Conservation (phyloP, 2,888 invertebrate species). For the Drosophila lacicola region DNA sequence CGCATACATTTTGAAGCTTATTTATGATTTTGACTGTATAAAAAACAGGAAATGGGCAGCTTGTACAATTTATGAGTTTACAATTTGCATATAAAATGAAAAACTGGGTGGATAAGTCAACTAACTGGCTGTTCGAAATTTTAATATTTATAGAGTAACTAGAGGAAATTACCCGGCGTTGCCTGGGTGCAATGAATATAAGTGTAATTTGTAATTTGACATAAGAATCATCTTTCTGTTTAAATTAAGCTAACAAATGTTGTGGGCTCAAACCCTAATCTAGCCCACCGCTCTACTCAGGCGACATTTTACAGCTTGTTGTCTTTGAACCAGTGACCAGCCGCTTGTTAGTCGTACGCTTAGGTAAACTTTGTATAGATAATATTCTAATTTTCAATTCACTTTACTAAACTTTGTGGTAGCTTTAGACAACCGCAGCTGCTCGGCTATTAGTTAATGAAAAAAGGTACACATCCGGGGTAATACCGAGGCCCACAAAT, state of each 20-base stretch:
- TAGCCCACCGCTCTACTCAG: too few species aligned
- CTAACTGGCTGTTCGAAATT: constrained; percentile 16
- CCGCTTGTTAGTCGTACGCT: too few species aligned
- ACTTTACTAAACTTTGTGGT: background rate
- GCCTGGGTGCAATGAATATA: too few species aligned
- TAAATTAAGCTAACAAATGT: too few species aligned
- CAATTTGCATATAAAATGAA: constrained; percentile 51
- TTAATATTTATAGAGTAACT: constrained; percentile 7
- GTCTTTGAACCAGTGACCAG: too few species aligned
- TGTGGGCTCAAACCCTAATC: too few species aligned
- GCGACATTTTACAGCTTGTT: too few species aligned
- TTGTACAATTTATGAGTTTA: constrained; percentile 45
- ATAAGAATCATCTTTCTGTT: too few species aligned
- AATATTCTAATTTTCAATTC: background rate
- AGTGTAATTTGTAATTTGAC: too few species aligned
- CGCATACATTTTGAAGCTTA: constrained; percentile 33
- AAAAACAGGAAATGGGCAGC: constrained; percentile 27
- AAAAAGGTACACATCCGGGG: background rate
- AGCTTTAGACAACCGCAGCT: constrained; percentile 13
- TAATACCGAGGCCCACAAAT: constrained; percentile 24
- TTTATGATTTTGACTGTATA: constrained; percentile 13
- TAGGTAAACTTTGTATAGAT: background rate
- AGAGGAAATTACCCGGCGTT: background rate
- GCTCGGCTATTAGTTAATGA: constrained; percentile 50
- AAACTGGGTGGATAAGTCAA: constrained; percentile 28